Percentiles rank a stretch among this genome's conserved stretches.
Conservation (phyloP, 2,888 invertebrate genomes). For the Meghimatium bilineatum region DNA sequence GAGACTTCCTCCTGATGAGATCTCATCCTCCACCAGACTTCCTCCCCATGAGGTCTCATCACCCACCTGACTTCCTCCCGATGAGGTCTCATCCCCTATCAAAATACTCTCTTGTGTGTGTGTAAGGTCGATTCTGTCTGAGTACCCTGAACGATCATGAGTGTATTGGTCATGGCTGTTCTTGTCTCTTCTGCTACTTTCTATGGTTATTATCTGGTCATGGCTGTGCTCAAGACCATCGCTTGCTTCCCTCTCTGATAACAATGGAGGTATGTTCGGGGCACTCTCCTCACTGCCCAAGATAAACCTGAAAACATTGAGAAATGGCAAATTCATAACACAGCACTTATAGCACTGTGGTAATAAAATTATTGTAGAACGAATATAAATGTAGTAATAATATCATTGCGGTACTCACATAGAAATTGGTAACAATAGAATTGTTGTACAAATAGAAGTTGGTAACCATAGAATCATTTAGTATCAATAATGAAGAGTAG, state of each 20-base stretch:
- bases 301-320: conserved; percentile 21
- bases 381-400: too few relatives aligned
- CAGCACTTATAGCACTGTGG: too few relatives aligned
- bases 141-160: neutral
- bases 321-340: too few relatives aligned
- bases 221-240: neutral
- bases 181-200: neutral
- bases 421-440: too few relatives aligned
- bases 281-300: conserved; percentile 28
- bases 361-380: too few relatives aligned
- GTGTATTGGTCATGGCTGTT: neutral
- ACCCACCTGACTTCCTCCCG: neutral
- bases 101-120: neutral
- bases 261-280: neutral
- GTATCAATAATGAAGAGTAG: too few relatives aligned
- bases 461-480: too few relatives aligned
- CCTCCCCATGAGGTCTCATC: neutral
- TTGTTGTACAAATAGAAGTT: too few relatives aligned
- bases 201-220: neutral
- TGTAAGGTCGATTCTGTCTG: neutral
- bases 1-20: too few relatives aligned
- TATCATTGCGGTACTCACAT: too few relatives aligned
- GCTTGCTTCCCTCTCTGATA: neutral
- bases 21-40: too few relatives aligned
- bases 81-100: neutral